A percentile compares a stretch with the other conserved stretches of the same genome.
phyloP scores from a whole-genome alignment of 1,140 invertebrate species.

The Tetramorium alpestre region DNA sequence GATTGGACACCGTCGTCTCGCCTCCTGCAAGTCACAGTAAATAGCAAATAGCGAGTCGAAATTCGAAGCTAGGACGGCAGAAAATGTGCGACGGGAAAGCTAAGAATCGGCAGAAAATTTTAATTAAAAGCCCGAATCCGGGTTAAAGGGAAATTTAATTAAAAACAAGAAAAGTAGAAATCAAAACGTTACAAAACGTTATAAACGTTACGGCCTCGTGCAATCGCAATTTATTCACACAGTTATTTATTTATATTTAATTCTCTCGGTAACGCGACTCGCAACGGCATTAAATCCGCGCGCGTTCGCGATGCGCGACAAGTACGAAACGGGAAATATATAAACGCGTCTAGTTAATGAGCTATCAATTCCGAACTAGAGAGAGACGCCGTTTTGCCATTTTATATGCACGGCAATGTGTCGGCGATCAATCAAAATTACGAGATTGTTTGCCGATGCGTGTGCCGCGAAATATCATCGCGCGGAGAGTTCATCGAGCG shows the following conservation, averaged over 20 bases:
- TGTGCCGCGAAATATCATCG: constrained; percentile 50
- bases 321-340: constrained; percentile 42
- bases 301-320: constrained; percentile 10
- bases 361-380: constrained; percentile 42
- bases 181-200: constrained; percentile 41
- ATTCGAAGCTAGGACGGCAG: constrained; percentile 45
- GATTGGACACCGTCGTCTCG: constrained; percentile 61
- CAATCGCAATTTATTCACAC: constrained; percentile 53
- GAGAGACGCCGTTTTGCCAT: constrained; percentile 6
- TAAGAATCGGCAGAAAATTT: constrained; percentile 62
- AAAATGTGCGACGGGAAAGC: constrained; percentile 37
- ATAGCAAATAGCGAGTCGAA: constrained; percentile 53
- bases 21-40: constrained; percentile 62
- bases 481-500: constrained; percentile 51
- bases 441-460: constrained; percentile 52
- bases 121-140: constrained; percentile 58
- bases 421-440: constrained; percentile 53
- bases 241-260: constrained; percentile 62
- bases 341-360: constrained; percentile 54
- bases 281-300: constrained; percentile 49
- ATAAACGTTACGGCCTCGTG: constrained; percentile 13
- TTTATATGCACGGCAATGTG: constrained; percentile 31
- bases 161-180: constrained; percentile 59
- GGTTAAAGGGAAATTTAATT: constrained; percentile 61
- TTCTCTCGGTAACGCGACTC: constrained; percentile 45